Conservation (phyloP, 1,140 invertebrate species). For the Drosophila nebulosa region DNA sequence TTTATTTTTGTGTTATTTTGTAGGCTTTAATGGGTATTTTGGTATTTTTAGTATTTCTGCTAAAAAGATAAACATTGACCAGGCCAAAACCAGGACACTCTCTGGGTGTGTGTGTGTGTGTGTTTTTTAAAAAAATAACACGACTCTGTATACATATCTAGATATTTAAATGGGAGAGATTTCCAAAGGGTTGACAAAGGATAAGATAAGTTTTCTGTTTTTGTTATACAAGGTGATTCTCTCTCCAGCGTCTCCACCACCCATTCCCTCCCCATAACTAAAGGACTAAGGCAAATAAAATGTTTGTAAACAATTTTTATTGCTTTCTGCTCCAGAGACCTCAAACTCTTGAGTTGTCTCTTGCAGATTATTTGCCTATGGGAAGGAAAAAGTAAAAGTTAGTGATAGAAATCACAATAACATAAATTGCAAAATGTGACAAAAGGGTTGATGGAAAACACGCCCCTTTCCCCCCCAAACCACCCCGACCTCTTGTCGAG, state of each 20-base stretch:
- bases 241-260: constrained; percentile 54
- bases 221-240: constrained; percentile 67
- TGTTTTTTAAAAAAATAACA: constrained; percentile 35
- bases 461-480: background rate
- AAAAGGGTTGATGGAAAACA: constrained; percentile 54
- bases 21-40: constrained; percentile 21
- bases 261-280: background rate
- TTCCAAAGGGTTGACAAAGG: constrained; percentile 17
- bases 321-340: constrained; percentile 63
- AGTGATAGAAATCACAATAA: constrained; percentile 77
- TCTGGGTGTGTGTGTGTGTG: constrained; percentile 38
- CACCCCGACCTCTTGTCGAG: constrained; percentile 15
- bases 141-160: constrained; percentile 15
- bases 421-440: constrained; percentile 76
- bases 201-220: constrained; percentile 23
- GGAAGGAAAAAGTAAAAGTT: constrained; percentile 73
- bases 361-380: constrained; percentile 58
- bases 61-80: constrained; percentile 22
- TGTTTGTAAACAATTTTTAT: constrained; percentile 80
- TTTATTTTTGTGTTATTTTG: constrained; percentile 47
- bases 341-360: constrained; percentile 12
- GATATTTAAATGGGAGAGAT: constrained; percentile 69
- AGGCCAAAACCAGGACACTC: background rate
- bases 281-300: constrained; percentile 68
- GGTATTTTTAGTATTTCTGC: constrained; percentile 36